Base-by-base conservation (phyloP, 1,140 invertebrate species). In the Eueides isabella region DNA sequence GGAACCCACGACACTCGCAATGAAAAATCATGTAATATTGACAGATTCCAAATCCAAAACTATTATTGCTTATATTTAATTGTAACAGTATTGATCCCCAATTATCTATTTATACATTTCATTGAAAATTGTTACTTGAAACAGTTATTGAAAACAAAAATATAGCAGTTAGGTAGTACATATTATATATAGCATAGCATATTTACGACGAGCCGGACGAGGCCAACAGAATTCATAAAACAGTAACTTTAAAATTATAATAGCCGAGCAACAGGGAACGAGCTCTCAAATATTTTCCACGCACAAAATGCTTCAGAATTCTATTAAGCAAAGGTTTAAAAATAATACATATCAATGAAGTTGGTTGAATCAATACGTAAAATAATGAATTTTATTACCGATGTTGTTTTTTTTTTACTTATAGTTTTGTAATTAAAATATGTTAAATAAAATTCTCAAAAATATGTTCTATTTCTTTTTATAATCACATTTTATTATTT, bases 161-260 rank as follows among this genome's bases (percentile, higher is more conserved):
- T 19, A 44, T 44, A 19, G 48, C 26, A 55, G 1, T 2, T 55
- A n/a, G n/a, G n/a, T n/a, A n/a, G n/a, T n/a, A n/a, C n/a, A 23
- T 23, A 23, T 26, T 55, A 55, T 9, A 55, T 26, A 9, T 55
- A 23, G 48, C 3, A 26, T 12, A 55, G 23, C 1, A 26, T 55
- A 23, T 55, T 55, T 30, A 61, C 26, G n/a, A 35, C 41, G 23
- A 64, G 23, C 16, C 31, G 64, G 35, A 74, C 61, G 66, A 26
- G 72, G 72, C 55, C 44, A 74, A 74, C 61, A 69, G 44, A 69
- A 74, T 74, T 74, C 72, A 74, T 44, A 65, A 74, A 74, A 69
- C 72, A 44, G 30, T 71, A 26, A 74, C 41, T 68, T 74, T 74
- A 67, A 69, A 74, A 65, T 74, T 74, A 33, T 65, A 74, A 74